These are phyloP conservation scores for Oligia latruncula DNA, from an alignment of 2,888 invertebrate genomes.

Conservation along the genomic window DNA sequence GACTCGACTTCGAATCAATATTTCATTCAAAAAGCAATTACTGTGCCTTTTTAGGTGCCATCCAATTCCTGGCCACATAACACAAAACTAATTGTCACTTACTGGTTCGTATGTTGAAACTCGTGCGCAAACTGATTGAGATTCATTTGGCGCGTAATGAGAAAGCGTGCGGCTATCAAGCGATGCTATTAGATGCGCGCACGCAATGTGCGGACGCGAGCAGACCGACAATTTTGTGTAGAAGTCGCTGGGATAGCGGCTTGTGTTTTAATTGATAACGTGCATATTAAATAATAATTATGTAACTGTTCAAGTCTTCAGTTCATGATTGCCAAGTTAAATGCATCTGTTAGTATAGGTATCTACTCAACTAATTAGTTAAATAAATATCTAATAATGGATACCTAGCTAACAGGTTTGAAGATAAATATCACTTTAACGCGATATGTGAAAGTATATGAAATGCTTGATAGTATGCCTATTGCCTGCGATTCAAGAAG, in stretches of 20 bases:
- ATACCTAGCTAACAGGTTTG: not conserved
- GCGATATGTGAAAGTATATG: not conserved
- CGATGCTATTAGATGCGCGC: constrained; percentile 60
- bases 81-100: constrained; percentile 58
- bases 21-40: constrained; percentile 53
- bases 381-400: not conserved
- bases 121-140: constrained; percentile 62
- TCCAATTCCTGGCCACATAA: constrained; percentile 55
- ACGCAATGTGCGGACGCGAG: constrained; percentile 55
- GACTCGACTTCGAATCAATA: constrained; percentile 36
- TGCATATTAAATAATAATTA: constrained; percentile 20
- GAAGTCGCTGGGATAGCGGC: constrained; percentile 26
- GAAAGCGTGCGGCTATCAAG: constrained; percentile 64
- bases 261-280: constrained; percentile 40
- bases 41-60: constrained; percentile 45
- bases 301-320: constrained; percentile 10
- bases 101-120: constrained; percentile 48
- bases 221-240: constrained; percentile 47
- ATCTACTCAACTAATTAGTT: not conserved
- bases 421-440: not conserved
- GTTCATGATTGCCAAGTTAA: not conserved
- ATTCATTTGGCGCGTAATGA: constrained; percentile 68
- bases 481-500: not conserved
- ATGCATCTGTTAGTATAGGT: not conserved
- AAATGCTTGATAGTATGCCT: not conserved